Evolutionary conservation across 2,113 vertebrate species (phyloP).

Genomic region (Eretmodus cyanostictus): DNA sequence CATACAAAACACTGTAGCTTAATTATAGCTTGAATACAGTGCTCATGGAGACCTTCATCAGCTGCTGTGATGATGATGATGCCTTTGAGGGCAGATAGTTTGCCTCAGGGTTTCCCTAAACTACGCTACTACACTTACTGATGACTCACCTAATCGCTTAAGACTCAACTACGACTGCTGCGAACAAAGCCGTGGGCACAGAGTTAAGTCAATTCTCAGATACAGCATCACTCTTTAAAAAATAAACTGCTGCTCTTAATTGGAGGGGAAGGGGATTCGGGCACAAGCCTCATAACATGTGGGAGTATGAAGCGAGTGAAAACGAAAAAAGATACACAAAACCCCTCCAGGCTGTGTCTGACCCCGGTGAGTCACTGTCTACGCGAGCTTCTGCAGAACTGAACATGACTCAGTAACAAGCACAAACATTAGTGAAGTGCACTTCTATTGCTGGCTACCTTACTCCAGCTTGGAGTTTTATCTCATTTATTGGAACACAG

Average conservation of each 20-base stretch:
- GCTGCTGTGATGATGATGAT: neutral
- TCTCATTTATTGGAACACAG: neutral
- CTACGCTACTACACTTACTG: neutral
- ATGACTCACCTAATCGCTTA: slow-evolving; percentile 10
- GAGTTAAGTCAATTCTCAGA: neutral
- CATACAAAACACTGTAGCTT: neutral
- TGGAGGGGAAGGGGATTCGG: neutral
- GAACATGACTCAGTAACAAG: slow-evolving; percentile 28
- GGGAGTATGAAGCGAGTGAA: slow-evolving; percentile 5
- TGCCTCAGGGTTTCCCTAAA: neutral
- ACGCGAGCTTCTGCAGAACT: slow-evolving; percentile 4
- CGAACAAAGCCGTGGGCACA: neutral
- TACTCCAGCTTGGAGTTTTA: neutral
- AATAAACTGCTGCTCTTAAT: slow-evolving; percentile 23
- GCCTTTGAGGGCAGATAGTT: neutral
- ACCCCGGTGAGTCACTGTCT: slow-evolving; percentile 59
- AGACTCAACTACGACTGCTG: neutral
- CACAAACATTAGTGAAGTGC: neutral
- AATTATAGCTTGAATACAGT: neutral
- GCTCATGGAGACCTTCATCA: neutral
- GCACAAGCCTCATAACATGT: slow-evolving; percentile 2
- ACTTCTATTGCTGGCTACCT: neutral
- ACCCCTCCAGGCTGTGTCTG: slow-evolving; percentile 43
- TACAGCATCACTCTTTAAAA: neutral
- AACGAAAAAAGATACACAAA: neutral